These are phyloP conservation scores for Drosophila busckii DNA, from an alignment of 1,140 invertebrate genomes.

Conservation along the genomic window DNA sequence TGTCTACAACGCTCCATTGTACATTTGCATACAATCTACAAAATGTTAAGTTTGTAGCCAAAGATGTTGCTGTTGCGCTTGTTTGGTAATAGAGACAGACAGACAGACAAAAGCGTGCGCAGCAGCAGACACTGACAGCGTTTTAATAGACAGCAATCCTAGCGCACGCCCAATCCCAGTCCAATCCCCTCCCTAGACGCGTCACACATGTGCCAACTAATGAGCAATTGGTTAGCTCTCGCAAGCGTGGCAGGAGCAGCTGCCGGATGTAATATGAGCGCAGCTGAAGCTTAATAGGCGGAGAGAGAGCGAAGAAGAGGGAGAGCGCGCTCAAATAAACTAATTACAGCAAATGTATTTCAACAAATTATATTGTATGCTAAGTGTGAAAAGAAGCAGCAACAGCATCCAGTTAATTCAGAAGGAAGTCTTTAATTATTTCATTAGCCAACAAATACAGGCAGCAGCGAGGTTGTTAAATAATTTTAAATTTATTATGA, in stretches of 20 bases:
- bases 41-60: constrained; percentile 2
- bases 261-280: constrained; percentile 8
- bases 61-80: constrained; percentile 12
- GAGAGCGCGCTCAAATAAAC: constrained; percentile 1
- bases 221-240: constrained; percentile 59
- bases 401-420: no score
- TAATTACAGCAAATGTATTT: constrained; percentile 16
- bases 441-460: no score
- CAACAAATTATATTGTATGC: no score
- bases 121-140: constrained; percentile 48
- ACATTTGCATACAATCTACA: constrained; percentile 53
- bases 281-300: no score
- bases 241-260: constrained; percentile 12
- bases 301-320: no score
- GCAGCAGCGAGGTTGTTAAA: no score
- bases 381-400: no score
- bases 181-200: neutral
- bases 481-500: no score
- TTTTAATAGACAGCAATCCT: constrained; percentile 45
- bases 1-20: constrained; percentile 50
- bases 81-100: neutral
- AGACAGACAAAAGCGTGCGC: constrained; percentile 1
- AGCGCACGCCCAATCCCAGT: neutral
- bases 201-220: constrained; percentile 37
- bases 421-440: no score